Evolutionary conservation across 30 jellyfish, hydroid and myxozoan species (phyloP).

Genomic region (Cassiopea andromeda): DNA sequence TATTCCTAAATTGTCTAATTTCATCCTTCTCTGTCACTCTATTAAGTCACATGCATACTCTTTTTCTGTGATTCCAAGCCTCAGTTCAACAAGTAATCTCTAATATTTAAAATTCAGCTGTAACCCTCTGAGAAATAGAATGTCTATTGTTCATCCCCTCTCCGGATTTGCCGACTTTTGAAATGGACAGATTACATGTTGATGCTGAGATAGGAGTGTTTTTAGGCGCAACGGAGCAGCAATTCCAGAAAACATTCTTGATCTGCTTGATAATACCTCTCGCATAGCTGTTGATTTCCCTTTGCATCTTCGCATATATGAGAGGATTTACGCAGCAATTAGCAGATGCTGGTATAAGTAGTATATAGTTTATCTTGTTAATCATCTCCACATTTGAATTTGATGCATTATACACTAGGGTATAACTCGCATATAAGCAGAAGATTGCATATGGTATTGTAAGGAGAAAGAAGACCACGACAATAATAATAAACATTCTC

Average conservation of each 20-base stretch:
- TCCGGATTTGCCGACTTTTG: too few relatives aligned
- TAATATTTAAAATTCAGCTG: too few relatives aligned
- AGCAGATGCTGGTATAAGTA: slow-evolving; percentile 18
- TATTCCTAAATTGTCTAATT: too few relatives aligned
- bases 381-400: not conserved
- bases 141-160: too few relatives aligned
- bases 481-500: slow-evolving; percentile 37
- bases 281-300: slow-evolving; percentile 1
- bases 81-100: too few relatives aligned
- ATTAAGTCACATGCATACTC: too few relatives aligned
- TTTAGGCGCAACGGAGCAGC: not conserved
- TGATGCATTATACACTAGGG: not conserved
- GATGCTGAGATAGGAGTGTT: not conserved
- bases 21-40: too few relatives aligned
- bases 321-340: slow-evolving; percentile 35
- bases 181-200: not conserved
- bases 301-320: slow-evolving; percentile 48
- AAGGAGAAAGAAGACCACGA: slow-evolving; percentile 15
- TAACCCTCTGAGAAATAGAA: too few relatives aligned
- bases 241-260: not conserved
- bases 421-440: not conserved
- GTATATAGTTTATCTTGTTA: not conserved
- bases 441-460: slow-evolving; percentile 42
- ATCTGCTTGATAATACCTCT: not conserved
- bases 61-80: too few relatives aligned